Conservation (phyloP, 2,797 vertebrate species). For the Pyrocephalus nanus region DNA sequence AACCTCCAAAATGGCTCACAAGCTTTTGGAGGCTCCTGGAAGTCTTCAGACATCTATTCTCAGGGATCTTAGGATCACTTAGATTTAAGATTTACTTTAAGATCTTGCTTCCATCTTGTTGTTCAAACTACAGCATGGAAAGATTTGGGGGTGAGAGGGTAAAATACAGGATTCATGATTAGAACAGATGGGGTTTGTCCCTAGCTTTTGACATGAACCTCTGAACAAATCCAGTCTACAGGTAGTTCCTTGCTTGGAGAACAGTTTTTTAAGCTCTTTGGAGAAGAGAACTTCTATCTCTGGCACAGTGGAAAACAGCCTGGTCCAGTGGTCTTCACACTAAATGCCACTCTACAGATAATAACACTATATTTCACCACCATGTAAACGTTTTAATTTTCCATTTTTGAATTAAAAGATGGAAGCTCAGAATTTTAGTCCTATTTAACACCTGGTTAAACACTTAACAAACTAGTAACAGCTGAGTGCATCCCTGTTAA, state of each 20-base stretch:
- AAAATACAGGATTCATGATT: not conserved
- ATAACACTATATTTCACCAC: not conserved
- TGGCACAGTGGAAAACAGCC: not conserved
- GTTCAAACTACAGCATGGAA: not conserved
- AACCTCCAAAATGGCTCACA: not conserved
- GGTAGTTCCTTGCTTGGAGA: not conserved
- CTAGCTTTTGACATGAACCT: not conserved
- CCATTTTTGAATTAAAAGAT: not conserved
- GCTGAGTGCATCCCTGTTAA: conserved; percentile 40
- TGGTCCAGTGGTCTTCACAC: not conserved
- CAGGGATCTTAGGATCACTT: not conserved
- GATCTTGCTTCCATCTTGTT: not conserved
- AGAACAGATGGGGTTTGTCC: not conserved
- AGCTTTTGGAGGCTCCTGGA: conserved; percentile 15
- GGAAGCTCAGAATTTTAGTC: conserved; percentile 17
- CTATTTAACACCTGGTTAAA: conserved; percentile 56
- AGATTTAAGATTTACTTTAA: not conserved
- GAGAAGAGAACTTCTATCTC: not conserved
- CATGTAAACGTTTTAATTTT: not conserved
- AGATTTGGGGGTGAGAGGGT: not conserved
- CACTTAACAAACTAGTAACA: conserved; percentile 38
- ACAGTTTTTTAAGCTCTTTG: not conserved
- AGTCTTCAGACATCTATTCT: not conserved
- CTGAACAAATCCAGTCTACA: not conserved
- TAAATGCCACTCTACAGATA: not conserved